phyloP scores from a whole-genome alignment of 2,888 invertebrate species.

The Meiosimyza platycephala region DNA sequence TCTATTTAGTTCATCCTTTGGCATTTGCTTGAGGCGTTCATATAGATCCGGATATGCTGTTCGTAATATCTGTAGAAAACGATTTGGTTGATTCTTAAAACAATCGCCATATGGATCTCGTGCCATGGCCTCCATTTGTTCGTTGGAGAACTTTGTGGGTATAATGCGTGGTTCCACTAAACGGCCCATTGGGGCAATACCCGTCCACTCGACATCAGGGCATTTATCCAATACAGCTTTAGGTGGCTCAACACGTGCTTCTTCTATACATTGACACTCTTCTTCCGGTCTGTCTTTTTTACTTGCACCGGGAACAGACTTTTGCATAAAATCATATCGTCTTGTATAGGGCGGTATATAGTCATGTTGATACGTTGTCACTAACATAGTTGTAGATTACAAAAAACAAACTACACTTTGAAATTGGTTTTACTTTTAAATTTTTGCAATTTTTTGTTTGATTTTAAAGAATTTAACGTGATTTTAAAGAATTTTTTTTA shows the following conservation, averaged over 20 bases:
- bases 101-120: slow-evolving; percentile 52
- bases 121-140: slow-evolving; percentile 53
- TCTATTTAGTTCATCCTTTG: slow-evolving; percentile 68
- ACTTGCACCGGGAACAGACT: slow-evolving; percentile 9
- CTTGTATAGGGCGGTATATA: slow-evolving; percentile 58
- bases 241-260: slow-evolving; percentile 50
- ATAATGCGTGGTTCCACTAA: slow-evolving; percentile 60
- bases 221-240: slow-evolving; percentile 50
- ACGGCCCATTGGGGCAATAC: slow-evolving; percentile 62
- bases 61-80: slow-evolving; percentile 61
- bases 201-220: slow-evolving; percentile 60
- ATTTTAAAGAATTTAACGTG: slow-evolving; percentile 1
- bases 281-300: slow-evolving; percentile 32
- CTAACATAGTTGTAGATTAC: slow-evolving; percentile 51
- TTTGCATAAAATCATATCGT: slow-evolving; percentile 56
- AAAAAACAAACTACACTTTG: neutral
- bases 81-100: slow-evolving; percentile 60
- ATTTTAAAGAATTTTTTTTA: too few relatives aligned
- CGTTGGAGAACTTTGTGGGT: slow-evolving; percentile 53
- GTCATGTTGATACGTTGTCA: slow-evolving; percentile 65
- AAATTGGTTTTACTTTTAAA: slow-evolving; percentile 8
- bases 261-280: slow-evolving; percentile 56
- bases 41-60: slow-evolving; percentile 71
- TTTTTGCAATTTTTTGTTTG: slow-evolving; percentile 23
- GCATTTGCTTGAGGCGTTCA: slow-evolving; percentile 69